A percentile compares a stretch with the other conserved stretches of the same genome.
These are phyloP conservation scores for Nannoperca australis DNA, from an alignment of 2,797 vertebrate species.

Conservation along the genomic window DNA sequence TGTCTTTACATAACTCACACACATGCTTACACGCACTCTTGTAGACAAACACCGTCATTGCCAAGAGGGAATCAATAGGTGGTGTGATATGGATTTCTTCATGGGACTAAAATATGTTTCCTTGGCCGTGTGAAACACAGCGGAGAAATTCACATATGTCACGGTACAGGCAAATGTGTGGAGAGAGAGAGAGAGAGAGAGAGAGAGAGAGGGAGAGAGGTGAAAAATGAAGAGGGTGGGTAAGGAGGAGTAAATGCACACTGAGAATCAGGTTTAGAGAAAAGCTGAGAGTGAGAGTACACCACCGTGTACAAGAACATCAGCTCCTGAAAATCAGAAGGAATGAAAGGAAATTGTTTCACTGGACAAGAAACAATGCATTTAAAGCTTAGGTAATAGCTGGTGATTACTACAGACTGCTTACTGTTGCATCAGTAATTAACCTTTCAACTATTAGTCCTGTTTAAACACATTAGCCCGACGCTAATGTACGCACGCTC, in stretches of 20 bases:
- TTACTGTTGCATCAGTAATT: slow-evolving; percentile 90
- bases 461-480: slow-evolving; percentile 89
- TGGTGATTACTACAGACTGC: slow-evolving; percentile 90
- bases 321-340: neutral
- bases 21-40: neutral
- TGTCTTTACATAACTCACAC: neutral
- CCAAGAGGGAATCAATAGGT: slow-evolving; percentile 56
- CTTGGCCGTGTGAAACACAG: slow-evolving; percentile 47
- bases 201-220: neutral
- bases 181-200: neutral
- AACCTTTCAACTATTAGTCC: slow-evolving; percentile 89
- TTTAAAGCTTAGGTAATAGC: slow-evolving; percentile 87
- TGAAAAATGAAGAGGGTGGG: neutral
- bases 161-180: slow-evolving; percentile 37
- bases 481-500: slow-evolving; percentile 86
- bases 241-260: neutral
- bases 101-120: slow-evolving; percentile 61
- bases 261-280: neutral
- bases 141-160: slow-evolving; percentile 50
- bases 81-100: slow-evolving; percentile 41
- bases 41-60: slow-evolving; percentile 22
- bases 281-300: neutral
- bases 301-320: neutral
- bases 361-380: neutral
- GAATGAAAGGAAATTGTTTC: neutral